phyloP scores from a whole-genome alignment of 2,888 invertebrate genomes.

The Melanotus villosus region DNA sequence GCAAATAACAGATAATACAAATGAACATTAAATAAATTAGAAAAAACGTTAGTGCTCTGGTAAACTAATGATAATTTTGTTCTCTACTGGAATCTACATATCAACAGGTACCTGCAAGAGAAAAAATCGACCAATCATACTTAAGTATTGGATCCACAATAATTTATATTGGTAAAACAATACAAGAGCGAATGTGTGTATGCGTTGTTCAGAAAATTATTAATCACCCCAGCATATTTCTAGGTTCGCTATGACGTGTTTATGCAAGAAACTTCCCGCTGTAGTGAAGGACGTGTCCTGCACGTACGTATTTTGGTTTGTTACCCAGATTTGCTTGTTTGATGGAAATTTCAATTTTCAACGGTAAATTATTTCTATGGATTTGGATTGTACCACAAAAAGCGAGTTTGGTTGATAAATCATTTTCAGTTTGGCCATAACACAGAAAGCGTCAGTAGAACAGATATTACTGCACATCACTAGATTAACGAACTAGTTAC shows the following conservation, averaged over 20 bases:
- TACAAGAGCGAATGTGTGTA: slow-evolving; percentile 67
- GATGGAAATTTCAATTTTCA: slow-evolving; percentile 14
- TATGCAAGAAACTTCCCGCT: slow-evolving; percentile 64
- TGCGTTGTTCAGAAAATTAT: slow-evolving; percentile 72
- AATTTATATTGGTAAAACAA: slow-evolving; percentile 42
- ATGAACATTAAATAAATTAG: slow-evolving; percentile 39
- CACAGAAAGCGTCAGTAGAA: slow-evolving; percentile 50
- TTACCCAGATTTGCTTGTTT: slow-evolving; percentile 55
- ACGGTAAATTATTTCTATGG: too few relatives aligned
- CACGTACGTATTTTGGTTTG: slow-evolving; percentile 71
- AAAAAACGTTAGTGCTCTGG: slow-evolving; percentile 49
- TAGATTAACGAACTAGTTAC: slow-evolving; percentile 25
- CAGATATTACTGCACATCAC: slow-evolving; percentile 50
- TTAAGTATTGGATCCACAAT: slow-evolving; percentile 40
- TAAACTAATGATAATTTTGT: slow-evolving; percentile 59
- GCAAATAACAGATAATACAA: slow-evolving; percentile 35
- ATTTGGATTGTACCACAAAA: slow-evolving; percentile 22
- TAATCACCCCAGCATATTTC: slow-evolving; percentile 77
- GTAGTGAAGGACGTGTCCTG: slow-evolving; percentile 59
- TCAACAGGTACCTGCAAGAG: slow-evolving; percentile 43
- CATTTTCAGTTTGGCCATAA: slow-evolving; percentile 44
- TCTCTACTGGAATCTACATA: slow-evolving; percentile 54
- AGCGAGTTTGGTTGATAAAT: slow-evolving; percentile 59
- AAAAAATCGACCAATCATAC: slow-evolving; percentile 36
- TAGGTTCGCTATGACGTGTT: slow-evolving; percentile 71